Percentiles rank a stretch among this genome's conserved stretches.
Conservation (phyloP, 2,797 vertebrate genomes). For the Saxicola maurus region DNA sequence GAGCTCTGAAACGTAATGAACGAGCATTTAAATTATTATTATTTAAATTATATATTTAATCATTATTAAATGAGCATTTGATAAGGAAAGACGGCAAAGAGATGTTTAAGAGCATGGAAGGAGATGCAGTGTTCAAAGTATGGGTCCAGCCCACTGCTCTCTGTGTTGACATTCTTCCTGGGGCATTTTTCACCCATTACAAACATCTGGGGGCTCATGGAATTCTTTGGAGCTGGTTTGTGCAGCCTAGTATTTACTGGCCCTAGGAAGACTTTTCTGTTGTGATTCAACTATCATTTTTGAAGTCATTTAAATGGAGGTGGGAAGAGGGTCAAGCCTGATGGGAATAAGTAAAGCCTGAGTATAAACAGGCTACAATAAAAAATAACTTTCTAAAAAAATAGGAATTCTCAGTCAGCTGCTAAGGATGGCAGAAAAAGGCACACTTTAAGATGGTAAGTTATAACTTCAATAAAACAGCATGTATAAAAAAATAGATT, state of each 20-base stretch:
- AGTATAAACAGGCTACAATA: background rate
- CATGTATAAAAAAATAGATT: background rate
- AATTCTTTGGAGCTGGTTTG: background rate
- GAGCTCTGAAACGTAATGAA: background rate
- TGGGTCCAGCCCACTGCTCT: background rate
- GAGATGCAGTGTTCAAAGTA: background rate
- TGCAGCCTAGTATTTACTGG: background rate
- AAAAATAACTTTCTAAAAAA: background rate
- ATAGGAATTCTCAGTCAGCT: background rate
- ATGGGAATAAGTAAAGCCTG: background rate
- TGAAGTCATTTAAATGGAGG: background rate
- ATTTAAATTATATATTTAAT: no score
- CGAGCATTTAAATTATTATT: background rate
- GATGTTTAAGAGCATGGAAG: background rate
- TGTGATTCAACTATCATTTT: background rate
- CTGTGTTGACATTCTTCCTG: background rate
- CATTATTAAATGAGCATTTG: background rate
- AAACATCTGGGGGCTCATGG: background rate
- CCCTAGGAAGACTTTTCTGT: background rate
- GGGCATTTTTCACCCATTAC: background rate
- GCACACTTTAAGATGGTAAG: background rate
- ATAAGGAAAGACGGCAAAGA: background rate
- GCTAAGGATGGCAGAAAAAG: background rate
- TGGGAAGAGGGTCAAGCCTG: accelerated
- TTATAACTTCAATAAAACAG: background rate